Evolutionary conservation across 2,888 invertebrate genomes (phyloP).

Genomic region (Tridacna crocea): DNA sequence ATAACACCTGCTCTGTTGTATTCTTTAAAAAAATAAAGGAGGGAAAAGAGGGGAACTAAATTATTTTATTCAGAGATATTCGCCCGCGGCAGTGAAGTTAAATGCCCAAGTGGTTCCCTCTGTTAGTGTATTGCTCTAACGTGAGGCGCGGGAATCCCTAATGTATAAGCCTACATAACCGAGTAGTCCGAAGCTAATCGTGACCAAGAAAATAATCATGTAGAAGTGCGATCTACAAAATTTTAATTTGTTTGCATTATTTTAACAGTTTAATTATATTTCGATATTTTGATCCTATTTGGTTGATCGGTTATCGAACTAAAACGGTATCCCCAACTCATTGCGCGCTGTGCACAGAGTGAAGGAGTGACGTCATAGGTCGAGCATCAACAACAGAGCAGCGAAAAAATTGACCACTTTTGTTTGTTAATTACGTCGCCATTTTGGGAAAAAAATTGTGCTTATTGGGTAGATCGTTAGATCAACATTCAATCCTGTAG

Average conservation of each 20-base stretch:
- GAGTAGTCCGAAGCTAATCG: conserved; percentile 21
- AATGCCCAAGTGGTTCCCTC: conserved; percentile 25
- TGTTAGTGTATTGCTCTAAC: conserved; percentile 20
- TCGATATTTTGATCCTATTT: conserved; percentile 25
- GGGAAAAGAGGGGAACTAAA: background rate
- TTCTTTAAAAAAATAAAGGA: background rate
- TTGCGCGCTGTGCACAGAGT: conserved; percentile 69
- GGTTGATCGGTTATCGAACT: conserved; percentile 23
- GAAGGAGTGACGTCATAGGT: conserved; percentile 75
- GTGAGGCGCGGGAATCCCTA: conserved; percentile 26
- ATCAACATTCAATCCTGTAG: conserved; percentile 38
- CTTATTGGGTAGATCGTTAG: conserved; percentile 33
- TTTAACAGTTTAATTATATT: background rate
- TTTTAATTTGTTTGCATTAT: conserved; percentile 8
- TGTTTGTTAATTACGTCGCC: conserved; percentile 63
- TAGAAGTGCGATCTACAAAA: background rate
- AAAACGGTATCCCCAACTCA: conserved; percentile 58
- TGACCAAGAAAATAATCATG: conserved; percentile 27
- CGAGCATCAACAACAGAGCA: conserved; percentile 78
- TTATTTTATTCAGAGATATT: background rate
- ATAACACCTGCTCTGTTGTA: too few species aligned
- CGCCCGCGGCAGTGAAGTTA: conserved; percentile 16
- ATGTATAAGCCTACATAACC: conserved; percentile 16
- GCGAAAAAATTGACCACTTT: conserved; percentile 61
- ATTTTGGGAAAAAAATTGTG: conserved; percentile 52